phyloP scores from a whole-genome alignment of 2,113 vertebrate genomes.

The Microcebus tavaratra region DNA sequence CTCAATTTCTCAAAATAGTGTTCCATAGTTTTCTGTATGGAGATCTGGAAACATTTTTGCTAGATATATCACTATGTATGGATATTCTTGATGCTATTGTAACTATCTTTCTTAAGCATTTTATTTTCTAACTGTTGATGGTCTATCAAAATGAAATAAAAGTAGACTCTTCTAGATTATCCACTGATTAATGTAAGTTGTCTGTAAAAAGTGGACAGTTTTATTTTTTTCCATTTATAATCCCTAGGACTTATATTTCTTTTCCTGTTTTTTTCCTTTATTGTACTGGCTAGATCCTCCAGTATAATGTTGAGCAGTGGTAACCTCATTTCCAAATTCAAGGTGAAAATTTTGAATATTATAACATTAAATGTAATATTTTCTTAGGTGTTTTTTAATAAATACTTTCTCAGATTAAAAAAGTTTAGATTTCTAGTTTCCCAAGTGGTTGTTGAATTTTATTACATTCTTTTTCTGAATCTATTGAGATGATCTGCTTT shows the following conservation, averaged over 20 bases:
- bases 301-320: background rate
- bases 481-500: background rate
- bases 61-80: background rate
- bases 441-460: background rate
- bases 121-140: background rate
- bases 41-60: background rate
- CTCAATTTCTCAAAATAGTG: background rate
- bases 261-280: background rate
- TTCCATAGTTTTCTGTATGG: background rate
- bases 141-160: background rate
- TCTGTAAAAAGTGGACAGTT: background rate
- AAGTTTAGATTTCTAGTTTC: constrained; percentile 1
- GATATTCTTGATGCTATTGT: background rate
- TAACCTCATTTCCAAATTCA: background rate
- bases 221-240: background rate
- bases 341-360: background rate
- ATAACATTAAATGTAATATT: background rate
- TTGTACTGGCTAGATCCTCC: background rate
- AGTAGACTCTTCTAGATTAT: background rate
- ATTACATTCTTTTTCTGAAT: background rate
- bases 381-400: background rate
- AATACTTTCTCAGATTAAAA: background rate
- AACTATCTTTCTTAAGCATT: background rate
- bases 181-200: background rate
- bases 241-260: background rate